Evolutionary conservation across 1,140 invertebrate species (phyloP).

Genomic region (Cydia fagiglandana): DNA sequence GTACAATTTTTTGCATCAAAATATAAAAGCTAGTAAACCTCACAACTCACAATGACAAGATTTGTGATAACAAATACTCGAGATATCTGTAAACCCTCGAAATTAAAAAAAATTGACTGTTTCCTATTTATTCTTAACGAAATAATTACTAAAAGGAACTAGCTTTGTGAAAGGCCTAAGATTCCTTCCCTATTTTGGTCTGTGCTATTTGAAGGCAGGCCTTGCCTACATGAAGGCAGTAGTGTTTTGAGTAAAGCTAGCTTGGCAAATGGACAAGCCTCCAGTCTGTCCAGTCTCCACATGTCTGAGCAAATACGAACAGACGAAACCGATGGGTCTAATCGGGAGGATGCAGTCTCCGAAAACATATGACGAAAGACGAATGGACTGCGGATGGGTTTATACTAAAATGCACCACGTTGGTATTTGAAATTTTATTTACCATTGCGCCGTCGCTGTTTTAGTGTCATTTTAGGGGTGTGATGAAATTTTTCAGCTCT

Average conservation of each 20-base stretch:
- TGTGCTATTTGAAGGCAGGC: too few relatives aligned
- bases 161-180: not conserved
- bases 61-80: too few relatives aligned
- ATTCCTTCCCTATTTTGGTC: not conserved
- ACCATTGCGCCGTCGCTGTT: too few relatives aligned
- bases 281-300: not conserved
- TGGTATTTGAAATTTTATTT: not conserved
- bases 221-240: too few relatives aligned
- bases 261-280: not conserved
- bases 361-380: conserved; percentile 47
- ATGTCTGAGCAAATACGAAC: conserved; percentile 3
- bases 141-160: not conserved
- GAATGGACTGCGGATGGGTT: conserved; percentile 41
- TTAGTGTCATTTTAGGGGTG: not conserved
- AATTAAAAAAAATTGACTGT: too few relatives aligned
- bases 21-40: too few relatives aligned
- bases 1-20: too few relatives aligned
- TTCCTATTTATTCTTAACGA: too few relatives aligned
- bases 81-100: too few relatives aligned
- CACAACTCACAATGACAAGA: too few relatives aligned
- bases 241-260: too few relatives aligned
- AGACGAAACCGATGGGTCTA: conserved; percentile 4
- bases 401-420: conserved; percentile 42
- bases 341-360: conserved; percentile 27
- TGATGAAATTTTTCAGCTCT: too few relatives aligned